Conservation (phyloP, 2,888 invertebrate genomes). For the Drosophila testacea region DNA sequence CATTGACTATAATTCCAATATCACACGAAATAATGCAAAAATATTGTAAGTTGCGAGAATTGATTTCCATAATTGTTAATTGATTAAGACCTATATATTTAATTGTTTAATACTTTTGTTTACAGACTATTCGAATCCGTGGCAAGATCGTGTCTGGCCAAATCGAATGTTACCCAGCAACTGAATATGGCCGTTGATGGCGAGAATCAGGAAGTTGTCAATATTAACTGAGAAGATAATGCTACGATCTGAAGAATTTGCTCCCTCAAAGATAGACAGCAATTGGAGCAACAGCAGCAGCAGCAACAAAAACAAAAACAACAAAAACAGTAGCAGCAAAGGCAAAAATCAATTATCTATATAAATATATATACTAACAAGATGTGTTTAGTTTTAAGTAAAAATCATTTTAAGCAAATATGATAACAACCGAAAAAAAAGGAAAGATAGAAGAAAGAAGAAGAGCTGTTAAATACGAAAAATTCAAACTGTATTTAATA, state of each 20-base stretch:
- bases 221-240: conserved; percentile 67
- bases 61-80: not conserved
- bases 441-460: conserved; percentile 15
- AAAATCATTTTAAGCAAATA: conserved; percentile 68
- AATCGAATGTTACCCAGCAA: conserved; percentile 87
- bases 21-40: not conserved
- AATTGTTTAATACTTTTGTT: not conserved
- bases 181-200: conserved; percentile 83
- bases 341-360: conserved; percentile 51
- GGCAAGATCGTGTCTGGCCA: conserved; percentile 97
- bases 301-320: conserved; percentile 40
- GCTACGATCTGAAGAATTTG: conserved; percentile 53
- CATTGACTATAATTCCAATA: not conserved
- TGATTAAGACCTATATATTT: not conserved
- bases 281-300: conserved; percentile 28
- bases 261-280: conserved; percentile 38
- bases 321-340: conserved; percentile 35
- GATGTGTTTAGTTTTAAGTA: conserved; percentile 70
- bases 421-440: conserved; percentile 25
- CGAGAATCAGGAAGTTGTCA: conserved; percentile 84
- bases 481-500: conserved; percentile 52
- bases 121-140: conserved; percentile 96
- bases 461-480: conserved; percentile 42
- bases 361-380: conserved; percentile 55
- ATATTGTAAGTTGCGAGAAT: conserved; percentile 7